Base-by-base conservation (phyloP, 2,888 invertebrate species). In the Catocala fraxini region DNA sequence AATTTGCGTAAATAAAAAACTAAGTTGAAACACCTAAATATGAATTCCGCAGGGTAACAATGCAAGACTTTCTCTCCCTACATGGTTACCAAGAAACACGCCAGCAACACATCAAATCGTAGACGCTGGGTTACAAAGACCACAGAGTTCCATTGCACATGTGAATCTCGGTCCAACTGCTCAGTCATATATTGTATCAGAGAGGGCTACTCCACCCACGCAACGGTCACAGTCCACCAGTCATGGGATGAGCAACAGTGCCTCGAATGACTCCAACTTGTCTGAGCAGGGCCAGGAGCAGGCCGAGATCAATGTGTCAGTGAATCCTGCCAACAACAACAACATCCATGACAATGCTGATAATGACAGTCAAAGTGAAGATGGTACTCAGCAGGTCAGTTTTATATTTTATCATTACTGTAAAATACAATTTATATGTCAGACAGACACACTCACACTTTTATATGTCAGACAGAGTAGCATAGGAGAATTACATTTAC, bases 351-450 rank as follows among this genome's bases (percentile, higher is more conserved):
- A 93, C 63, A 91, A 90, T 79, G 85, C 83, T 34, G 94, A 93
- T 66, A 92, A 91, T 84, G 93, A 93, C 41, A 93, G 91, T 61
- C 90, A 91, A 68, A 93, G 94, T 83, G 94, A 94, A 60, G 93
- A 93, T 82, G 92, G 92, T 7, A 82, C 87, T 54, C 91, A 90
- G 66, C 92, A 92, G 91, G 94, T 93, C 70, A 71, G 71, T 58
- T 7, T 5, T 34, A 52, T 53, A 25, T 47, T 3, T 12, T 3
- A 25, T 25, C 25, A 46, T 25, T 51, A 25, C 34, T 25, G 34
- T 51, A 11, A 11, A 3, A 11, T 5, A 7, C 7, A 25, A 34
- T 48, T 33, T 39, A 39, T 39, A 39, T 39, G 6, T 39, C 6
- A 7, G 9, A 39, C 6, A 39, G 35, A 7, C 34, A 11, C 1